Evolutionary conservation across 1,140 invertebrate genomes (phyloP).

Genomic region (Drosophila aff.): DNA sequence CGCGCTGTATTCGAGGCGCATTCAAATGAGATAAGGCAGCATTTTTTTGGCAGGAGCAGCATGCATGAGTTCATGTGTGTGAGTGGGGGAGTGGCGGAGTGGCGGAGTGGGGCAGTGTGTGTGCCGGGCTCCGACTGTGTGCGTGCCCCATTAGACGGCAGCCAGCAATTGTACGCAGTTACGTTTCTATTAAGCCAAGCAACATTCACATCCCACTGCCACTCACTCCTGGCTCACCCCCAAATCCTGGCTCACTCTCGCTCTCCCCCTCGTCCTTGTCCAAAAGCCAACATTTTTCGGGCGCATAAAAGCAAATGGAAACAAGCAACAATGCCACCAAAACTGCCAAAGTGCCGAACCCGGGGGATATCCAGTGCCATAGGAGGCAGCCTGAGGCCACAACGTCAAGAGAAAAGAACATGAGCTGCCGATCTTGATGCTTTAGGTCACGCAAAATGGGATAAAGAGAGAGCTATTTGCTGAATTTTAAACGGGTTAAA

Average conservation of each 20-base stretch:
- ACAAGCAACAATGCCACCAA: slow-evolving; percentile 44
- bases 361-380: slow-evolving; percentile 31
- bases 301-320: slow-evolving; percentile 63
- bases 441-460: background rate
- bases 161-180: slow-evolving; percentile 66
- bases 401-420: background rate
- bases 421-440: background rate
- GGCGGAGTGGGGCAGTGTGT: slow-evolving; percentile 6
- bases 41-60: slow-evolving; percentile 31
- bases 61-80: slow-evolving; percentile 47
- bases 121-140: slow-evolving; percentile 29
- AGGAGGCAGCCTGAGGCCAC: background rate
- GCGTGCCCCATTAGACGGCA: slow-evolving; percentile 61
- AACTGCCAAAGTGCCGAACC: slow-evolving; percentile 26
- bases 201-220: slow-evolving; percentile 42
- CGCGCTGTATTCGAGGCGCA: slow-evolving; percentile 57
- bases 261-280: slow-evolving; percentile 40
- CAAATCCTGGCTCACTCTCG: slow-evolving; percentile 2
- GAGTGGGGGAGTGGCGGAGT: background rate
- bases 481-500: background rate
- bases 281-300: slow-evolving; percentile 56
- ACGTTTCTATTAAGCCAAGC: slow-evolving; percentile 67
- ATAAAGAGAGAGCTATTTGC: background rate
- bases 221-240: background rate
- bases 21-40: slow-evolving; percentile 64